A percentile compares a stretch with the other conserved stretches of the same genome.
Evolutionary conservation across 2,797 vertebrate species (phyloP).

Genomic region (Liparis tanakae): DNA sequence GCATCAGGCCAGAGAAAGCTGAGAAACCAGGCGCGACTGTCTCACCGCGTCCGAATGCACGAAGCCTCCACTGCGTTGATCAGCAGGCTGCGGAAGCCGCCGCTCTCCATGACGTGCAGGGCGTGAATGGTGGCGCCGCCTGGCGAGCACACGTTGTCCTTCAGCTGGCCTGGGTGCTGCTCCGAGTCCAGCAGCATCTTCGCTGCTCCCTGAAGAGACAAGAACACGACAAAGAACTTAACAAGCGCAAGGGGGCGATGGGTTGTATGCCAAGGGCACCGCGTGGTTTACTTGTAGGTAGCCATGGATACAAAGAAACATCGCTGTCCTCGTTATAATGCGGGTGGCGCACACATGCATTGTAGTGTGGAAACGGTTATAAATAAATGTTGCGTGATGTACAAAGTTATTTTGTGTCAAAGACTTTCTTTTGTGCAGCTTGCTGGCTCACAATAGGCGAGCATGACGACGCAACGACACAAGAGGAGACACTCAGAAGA

Average conservation of each 20-base stretch:
- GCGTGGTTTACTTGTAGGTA: background rate
- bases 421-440: background rate
- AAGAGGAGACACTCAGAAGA: conserved; percentile 21
- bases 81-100: conserved; percentile 95
- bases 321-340: background rate
- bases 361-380: background rate
- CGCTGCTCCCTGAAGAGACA: conserved; percentile 88
- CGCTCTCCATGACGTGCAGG: conserved; percentile 93
- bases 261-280: background rate
- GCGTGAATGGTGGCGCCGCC: conserved; percentile 97
- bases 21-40: background rate
- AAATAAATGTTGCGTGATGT: background rate
- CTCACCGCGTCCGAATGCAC: conserved; percentile 92
- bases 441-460: conserved; percentile 1
- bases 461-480: background rate
- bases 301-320: background rate
- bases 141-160: conserved; percentile 95
- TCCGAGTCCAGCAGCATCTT: conserved; percentile 96
- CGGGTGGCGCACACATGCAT: background rate
- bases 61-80: conserved; percentile 97
- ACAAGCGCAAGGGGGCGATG: background rate
- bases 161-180: conserved; percentile 94
- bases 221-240: background rate
- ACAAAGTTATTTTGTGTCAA: too few relatives aligned
- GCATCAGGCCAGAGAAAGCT: background rate